Conservation (phyloP, 2,113 vertebrate genomes). For the Campylomormyrus numenius region DNA sequence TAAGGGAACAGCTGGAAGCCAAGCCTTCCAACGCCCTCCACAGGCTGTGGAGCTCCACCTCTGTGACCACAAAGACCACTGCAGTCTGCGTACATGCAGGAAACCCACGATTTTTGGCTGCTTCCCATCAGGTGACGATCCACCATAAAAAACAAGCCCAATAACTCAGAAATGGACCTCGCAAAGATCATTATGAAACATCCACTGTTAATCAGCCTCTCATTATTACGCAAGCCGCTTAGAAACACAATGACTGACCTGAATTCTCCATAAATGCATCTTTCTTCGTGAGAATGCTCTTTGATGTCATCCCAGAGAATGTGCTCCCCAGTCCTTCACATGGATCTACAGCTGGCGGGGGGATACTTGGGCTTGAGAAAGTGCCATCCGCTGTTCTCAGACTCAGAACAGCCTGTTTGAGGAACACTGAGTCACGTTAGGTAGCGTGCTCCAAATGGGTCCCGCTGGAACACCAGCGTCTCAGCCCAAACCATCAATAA, state of each 20-base stretch:
- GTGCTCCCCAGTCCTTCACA: neutral
- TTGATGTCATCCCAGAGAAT: conserved; percentile 6
- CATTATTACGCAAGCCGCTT: neutral
- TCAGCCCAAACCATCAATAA: conserved; percentile 37
- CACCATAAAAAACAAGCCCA: neutral
- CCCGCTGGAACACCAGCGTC: conserved; percentile 32
- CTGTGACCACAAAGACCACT: neutral
- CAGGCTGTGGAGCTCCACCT: neutral
- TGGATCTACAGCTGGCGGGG: neutral
- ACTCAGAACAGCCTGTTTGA: conserved; percentile 3
- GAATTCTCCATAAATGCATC: neutral
- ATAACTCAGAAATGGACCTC: neutral
- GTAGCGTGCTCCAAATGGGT: conserved; percentile 39
- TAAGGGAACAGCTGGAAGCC: neutral
- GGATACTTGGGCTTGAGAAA: neutral
- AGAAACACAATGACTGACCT: neutral
- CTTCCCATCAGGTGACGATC: neutral
- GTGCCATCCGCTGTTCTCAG: no score
- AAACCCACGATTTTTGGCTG: neutral
- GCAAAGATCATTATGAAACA: neutral
- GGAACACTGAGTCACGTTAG: conserved; percentile 8
- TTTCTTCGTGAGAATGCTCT: neutral
- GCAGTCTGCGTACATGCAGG: neutral
- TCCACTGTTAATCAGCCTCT: neutral
- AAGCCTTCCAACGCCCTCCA: neutral